phyloP scores from a whole-genome alignment of 2,888 invertebrate species.

The Gerosis bhagava region DNA sequence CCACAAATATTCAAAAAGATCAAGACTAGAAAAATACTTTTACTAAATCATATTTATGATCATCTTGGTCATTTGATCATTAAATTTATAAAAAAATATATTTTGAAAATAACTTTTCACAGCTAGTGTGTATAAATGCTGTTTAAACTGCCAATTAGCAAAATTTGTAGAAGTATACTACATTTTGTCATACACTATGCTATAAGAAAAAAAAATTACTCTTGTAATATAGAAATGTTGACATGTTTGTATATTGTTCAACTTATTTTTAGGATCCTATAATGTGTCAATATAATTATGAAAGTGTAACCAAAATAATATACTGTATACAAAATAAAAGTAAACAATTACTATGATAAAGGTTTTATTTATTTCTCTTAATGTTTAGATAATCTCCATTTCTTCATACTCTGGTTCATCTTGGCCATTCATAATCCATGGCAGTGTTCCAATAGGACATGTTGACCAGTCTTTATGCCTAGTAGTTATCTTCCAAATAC shows the following conservation, averaged over 20 bases:
- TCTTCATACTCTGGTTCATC: conserved; percentile 15
- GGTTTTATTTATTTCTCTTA: conserved; percentile 41
- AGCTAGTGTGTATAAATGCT: too few species aligned
- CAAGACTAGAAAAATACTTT: too few species aligned
- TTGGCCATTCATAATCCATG: conserved; percentile 50
- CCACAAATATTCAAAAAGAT: too few species aligned
- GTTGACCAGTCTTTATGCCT: conserved; percentile 59
- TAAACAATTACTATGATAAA: conserved; percentile 68
- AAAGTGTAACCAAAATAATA: conserved; percentile 79
- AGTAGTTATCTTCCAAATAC: conserved; percentile 61
- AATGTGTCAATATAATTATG: conserved; percentile 67
- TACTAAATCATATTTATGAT: too few species aligned
- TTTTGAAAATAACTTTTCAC: too few species aligned
- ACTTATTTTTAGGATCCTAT: conserved; percentile 73
- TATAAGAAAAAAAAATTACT: conserved; percentile 39
- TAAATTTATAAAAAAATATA: too few species aligned
- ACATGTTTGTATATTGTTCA: conserved; percentile 78
- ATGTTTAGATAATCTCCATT: conserved; percentile 29
- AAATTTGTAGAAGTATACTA: too few species aligned
- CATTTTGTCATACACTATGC: conserved; percentile 9
- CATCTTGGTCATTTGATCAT: too few species aligned
- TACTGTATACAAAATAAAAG: conserved; percentile 76
- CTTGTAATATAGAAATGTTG: conserved; percentile 67
- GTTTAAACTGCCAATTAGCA: too few species aligned
- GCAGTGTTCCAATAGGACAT: conserved; percentile 77